These are phyloP conservation scores for Glossophaga mutica DNA, from an alignment of 2,797 vertebrate species.

Conservation along the genomic window DNA sequence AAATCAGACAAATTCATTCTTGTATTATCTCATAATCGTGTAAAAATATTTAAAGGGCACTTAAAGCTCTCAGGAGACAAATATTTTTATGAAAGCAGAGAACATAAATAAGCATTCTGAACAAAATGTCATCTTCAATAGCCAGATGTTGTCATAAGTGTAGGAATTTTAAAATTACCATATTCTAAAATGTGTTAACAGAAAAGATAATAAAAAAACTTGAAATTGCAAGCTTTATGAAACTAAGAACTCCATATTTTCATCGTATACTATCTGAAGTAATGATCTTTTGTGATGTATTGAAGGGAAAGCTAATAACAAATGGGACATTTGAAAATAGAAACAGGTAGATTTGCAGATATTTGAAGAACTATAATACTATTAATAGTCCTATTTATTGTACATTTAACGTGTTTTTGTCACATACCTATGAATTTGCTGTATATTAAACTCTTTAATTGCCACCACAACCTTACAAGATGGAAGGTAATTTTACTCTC, in stretches of 20 bases:
- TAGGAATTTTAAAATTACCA: background rate
- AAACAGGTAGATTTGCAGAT: background rate
- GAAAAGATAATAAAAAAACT: background rate
- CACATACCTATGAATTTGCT: background rate
- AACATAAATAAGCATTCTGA: conserved; percentile 29
- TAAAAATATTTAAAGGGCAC: conserved; percentile 60
- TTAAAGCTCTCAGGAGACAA: background rate
- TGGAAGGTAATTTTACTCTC: background rate
- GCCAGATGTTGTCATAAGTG: background rate
- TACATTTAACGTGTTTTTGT: background rate
- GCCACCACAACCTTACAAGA: background rate
- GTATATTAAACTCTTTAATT: background rate
- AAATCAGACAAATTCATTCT: conserved; percentile 67
- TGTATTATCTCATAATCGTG: conserved; percentile 68
- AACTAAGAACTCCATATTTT: background rate
- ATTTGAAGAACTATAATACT: background rate
- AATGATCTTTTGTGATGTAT: background rate
- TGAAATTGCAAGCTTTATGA: background rate
- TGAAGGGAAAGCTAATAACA: background rate
- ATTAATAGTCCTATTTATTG: background rate
- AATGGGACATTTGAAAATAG: background rate
- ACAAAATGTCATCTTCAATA: background rate
- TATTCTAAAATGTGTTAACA: background rate
- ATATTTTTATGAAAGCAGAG: conserved; percentile 54
- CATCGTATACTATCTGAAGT: background rate